Base-by-base conservation (phyloP, 1,140 invertebrate genomes). In the Dreissena polymorpha region DNA sequence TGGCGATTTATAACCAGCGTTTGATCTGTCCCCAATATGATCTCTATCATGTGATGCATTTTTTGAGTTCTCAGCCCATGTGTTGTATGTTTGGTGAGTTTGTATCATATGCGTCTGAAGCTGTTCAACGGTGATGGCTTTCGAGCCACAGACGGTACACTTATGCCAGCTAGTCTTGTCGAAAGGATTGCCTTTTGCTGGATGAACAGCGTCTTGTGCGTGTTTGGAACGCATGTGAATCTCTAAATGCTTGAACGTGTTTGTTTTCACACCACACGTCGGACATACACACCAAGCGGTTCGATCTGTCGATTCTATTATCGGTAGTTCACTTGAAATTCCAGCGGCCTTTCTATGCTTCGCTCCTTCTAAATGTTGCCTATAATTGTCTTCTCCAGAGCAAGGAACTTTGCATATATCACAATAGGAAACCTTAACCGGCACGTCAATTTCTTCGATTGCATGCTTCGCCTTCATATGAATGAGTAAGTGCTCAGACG, bases 341-440 rank as follows among this genome's bases (percentile, higher is more conserved):
- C 25, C 65, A 27, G n/a, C 49, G 21, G 57, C 16, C 16, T 18
- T 18, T n/a, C 57, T 60, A 23, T 60, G 57, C 16, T 18, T n/a
- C 16, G 12, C 12, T 18, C 57, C 57, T n/a, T n/a, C 16, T n/a
- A 60, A 23, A 67, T 91, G 90, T 23, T 60, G 57, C 57, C 57
- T 60, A 60, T 88, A 89, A 84, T 83, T 87, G 51, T 88, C 89
- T 65, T 84, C 86, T 23, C 90, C 90, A 78, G 85, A 79, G 23
- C 88, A 91, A 6, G 75, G 12, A 57, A 87, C 87, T 16, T 84
- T 64, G 82, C 90, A 91, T 23, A 89, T 78, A n/a, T 88, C 75
- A 82, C 90, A 91, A 77, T 67, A 84, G 27, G 85, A 64, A 0
- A 85, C 70, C 21, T 60, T 82, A 39, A 39, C 39, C 21, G 57